Conservation (phyloP, 2,797 vertebrate genomes). For the Hemibagrus guttatus region DNA sequence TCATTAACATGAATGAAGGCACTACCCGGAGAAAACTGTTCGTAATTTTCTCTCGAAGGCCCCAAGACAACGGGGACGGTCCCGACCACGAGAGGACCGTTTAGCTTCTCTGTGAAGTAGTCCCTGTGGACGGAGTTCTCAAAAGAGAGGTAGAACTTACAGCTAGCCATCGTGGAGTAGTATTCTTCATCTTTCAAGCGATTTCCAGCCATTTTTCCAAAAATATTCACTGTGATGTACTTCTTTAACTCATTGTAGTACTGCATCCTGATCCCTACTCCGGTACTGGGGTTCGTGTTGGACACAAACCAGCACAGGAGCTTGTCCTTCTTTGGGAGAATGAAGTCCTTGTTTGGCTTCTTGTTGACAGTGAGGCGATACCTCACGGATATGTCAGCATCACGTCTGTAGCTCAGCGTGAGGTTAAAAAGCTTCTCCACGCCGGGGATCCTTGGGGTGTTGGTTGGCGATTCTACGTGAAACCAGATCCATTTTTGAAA, state of each 20-base stretch:
- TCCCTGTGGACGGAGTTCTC: slow-evolving; percentile 87
- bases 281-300: slow-evolving; percentile 67
- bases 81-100: slow-evolving; percentile 78
- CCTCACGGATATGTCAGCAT: slow-evolving; percentile 83
- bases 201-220: slow-evolving; percentile 72
- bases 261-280: slow-evolving; percentile 68
- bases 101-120: slow-evolving; percentile 86
- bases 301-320: slow-evolving; percentile 86
- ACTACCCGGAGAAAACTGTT: slow-evolving; percentile 80
- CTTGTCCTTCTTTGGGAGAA: slow-evolving; percentile 82
- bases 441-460: slow-evolving; percentile 77
- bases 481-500: slow-evolving; percentile 92
- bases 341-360: slow-evolving; percentile 69
- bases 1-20: slow-evolving; percentile 88
- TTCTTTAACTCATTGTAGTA: slow-evolving; percentile 83
- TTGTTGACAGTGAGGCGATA: slow-evolving; percentile 72
- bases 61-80: slow-evolving; percentile 85
- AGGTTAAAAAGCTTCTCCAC: slow-evolving; percentile 85
- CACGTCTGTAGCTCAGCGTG: slow-evolving; percentile 82
- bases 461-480: slow-evolving; percentile 82
- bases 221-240: slow-evolving; percentile 80
- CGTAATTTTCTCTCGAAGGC: slow-evolving; percentile 84
- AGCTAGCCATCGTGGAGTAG: slow-evolving; percentile 79
- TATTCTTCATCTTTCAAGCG: slow-evolving; percentile 73
- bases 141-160: slow-evolving; percentile 87